Conservation (phyloP, 1,140 invertebrate genomes). For the Drosophila leontia region DNA sequence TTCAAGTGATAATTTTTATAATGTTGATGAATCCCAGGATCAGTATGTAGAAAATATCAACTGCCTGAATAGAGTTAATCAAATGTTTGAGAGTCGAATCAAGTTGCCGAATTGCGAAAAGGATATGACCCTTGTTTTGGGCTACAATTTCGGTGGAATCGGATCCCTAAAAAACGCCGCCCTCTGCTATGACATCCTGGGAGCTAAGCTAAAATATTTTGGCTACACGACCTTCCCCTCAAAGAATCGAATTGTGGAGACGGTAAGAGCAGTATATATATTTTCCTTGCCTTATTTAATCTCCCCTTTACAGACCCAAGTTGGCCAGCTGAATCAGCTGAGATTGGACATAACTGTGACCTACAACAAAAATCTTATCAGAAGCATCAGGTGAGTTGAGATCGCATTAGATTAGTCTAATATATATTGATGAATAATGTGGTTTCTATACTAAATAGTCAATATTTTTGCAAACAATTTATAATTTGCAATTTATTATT, state of each 20-base stretch:
- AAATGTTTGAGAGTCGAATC: conserved; percentile 38
- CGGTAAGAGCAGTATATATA: conserved; percentile 3
- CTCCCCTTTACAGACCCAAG: conserved; percentile 18
- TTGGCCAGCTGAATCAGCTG: conserved; percentile 41
- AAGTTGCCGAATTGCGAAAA: conserved; percentile 26
- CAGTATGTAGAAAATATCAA: rapidly evolving
- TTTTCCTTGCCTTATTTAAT: neutral
- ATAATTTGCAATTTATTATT: neutral
- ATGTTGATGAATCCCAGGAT: too few relatives aligned
- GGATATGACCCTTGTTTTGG: conserved; percentile 50
- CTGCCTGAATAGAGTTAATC: neutral
- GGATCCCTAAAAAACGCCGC: conserved; percentile 27
- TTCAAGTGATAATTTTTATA: rapidly evolving
- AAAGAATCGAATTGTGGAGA: conserved; percentile 16
- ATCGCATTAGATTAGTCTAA: neutral
- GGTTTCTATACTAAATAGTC: too few relatives aligned
- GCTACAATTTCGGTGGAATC: neutral
- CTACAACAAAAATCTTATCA: conserved; percentile 12
- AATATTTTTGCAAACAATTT: too few relatives aligned
- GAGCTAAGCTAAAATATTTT: conserved; percentile 36
- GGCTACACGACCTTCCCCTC: conserved; percentile 35
- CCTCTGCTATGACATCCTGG: conserved; percentile 44
- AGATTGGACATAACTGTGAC: conserved; percentile 31
- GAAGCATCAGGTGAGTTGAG: conserved; percentile 22
- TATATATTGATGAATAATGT: too few relatives aligned